These are phyloP conservation scores for Netelia virgata DNA, from an alignment of 2,888 invertebrate genomes.

Conservation along the genomic window DNA sequence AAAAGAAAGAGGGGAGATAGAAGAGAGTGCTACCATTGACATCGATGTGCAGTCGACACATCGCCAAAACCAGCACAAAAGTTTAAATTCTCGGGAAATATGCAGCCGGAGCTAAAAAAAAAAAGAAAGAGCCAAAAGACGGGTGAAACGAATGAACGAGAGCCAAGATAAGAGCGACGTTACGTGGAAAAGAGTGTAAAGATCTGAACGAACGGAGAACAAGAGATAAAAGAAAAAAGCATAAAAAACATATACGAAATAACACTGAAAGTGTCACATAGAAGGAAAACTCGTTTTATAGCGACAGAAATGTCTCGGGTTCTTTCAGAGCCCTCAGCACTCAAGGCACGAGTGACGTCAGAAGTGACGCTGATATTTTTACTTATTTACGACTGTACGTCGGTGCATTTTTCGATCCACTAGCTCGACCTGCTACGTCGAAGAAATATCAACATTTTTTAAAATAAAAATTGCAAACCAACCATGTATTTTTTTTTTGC, in stretches of 20 bases:
- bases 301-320: too few species aligned
- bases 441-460: too few species aligned
- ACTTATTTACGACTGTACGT: too few species aligned
- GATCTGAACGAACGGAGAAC: background rate
- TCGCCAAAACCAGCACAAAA: background rate
- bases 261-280: background rate
- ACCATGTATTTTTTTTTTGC: too few species aligned
- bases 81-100: background rate
- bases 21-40: background rate
- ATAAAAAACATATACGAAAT: background rate
- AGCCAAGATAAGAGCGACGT: background rate
- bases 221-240: background rate
- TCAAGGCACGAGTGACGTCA: too few species aligned
- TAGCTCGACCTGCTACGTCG: too few species aligned
- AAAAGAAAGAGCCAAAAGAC: background rate
- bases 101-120: background rate
- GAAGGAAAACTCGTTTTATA: too few species aligned
- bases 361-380: too few species aligned
- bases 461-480: too few species aligned
- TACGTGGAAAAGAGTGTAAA: background rate
- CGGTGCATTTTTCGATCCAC: too few species aligned
- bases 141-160: background rate
- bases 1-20: background rate
- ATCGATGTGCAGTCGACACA: background rate
- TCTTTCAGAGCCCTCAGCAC: too few species aligned